phyloP scores from a whole-genome alignment of 1,140 invertebrate species.

The Drosophila equinoxialis region DNA sequence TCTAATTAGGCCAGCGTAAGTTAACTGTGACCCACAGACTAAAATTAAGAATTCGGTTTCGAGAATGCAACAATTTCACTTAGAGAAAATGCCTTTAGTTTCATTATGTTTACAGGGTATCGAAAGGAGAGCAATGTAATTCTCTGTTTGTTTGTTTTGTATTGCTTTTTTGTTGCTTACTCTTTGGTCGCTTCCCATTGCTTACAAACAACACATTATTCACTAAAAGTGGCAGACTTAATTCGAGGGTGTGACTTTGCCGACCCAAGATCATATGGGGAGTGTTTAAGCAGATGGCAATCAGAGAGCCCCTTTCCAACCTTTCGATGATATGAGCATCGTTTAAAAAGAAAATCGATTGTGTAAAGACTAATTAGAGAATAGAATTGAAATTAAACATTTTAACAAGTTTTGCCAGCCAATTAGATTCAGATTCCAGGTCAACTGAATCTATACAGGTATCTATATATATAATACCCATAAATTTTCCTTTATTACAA shows the following conservation, averaged over 20 bases:
- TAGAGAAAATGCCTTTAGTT: neutral
- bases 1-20: too few species aligned
- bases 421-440: slow-evolving; percentile 45
- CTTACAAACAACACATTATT: slow-evolving; percentile 55
- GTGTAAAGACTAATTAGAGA: slow-evolving; percentile 26
- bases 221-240: slow-evolving; percentile 71
- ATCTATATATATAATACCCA: slow-evolving; percentile 49
- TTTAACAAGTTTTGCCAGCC: slow-evolving; percentile 17
- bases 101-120: neutral
- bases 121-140: slow-evolving; percentile 23
- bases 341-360: slow-evolving; percentile 44
- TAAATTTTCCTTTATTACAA: slow-evolving; percentile 49
- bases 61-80: too few species aligned
- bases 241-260: slow-evolving; percentile 73
- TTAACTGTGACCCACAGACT: too few species aligned
- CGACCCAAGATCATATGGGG: slow-evolving; percentile 58
- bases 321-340: slow-evolving; percentile 25
- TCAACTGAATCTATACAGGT: slow-evolving; percentile 24
- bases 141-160: slow-evolving; percentile 46
- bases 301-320: slow-evolving; percentile 11
- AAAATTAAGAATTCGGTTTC: too few species aligned
- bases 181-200: slow-evolving; percentile 12
- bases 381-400: slow-evolving; percentile 13
- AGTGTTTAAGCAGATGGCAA: slow-evolving; percentile 49
- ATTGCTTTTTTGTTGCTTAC: slow-evolving; percentile 35